A percentile compares a stretch with the other conserved stretches of the same genome.
Evolutionary conservation across 2,797 vertebrate species (phyloP).

Genomic region (Pachyuromys duprasi): DNA sequence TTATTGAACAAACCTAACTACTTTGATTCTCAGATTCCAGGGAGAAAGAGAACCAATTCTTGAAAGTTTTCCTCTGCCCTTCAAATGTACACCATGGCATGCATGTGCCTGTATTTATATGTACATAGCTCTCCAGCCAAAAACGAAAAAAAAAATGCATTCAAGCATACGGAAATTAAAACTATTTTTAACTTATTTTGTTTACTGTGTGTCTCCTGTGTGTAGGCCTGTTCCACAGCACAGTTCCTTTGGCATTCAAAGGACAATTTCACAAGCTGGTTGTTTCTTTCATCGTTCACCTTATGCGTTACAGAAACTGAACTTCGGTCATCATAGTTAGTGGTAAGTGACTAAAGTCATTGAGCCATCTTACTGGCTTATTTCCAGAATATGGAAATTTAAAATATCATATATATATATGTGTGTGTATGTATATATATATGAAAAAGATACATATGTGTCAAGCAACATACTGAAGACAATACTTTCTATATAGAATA

Average conservation of each 20-base stretch:
- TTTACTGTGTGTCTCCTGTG: not conserved
- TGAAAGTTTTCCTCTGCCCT: not conserved
- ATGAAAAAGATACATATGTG: too few species aligned
- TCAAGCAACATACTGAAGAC: slow-evolving; percentile 22
- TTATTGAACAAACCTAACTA: not conserved
- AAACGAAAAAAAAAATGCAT: not conserved
- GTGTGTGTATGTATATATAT: too few species aligned
- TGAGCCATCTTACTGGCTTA: not conserved
- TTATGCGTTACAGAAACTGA: not conserved
- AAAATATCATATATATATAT: not conserved
- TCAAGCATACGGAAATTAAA: slow-evolving; percentile 15
- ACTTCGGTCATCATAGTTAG: not conserved
- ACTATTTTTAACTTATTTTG: not conserved
- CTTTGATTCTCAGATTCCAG: not conserved
- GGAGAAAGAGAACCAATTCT: not conserved
- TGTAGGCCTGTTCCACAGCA: not conserved
- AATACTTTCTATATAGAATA: not conserved
- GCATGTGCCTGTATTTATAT: not conserved
- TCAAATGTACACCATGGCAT: not conserved
- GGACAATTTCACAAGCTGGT: not conserved
- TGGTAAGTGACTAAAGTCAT: not conserved
- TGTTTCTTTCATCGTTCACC: not conserved
- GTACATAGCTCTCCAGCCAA: too few species aligned
- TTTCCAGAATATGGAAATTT: not conserved
- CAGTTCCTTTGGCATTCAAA: not conserved